phyloP scores from a whole-genome alignment of 2,113 vertebrate species.

The Gallinago paraguaiae region DNA sequence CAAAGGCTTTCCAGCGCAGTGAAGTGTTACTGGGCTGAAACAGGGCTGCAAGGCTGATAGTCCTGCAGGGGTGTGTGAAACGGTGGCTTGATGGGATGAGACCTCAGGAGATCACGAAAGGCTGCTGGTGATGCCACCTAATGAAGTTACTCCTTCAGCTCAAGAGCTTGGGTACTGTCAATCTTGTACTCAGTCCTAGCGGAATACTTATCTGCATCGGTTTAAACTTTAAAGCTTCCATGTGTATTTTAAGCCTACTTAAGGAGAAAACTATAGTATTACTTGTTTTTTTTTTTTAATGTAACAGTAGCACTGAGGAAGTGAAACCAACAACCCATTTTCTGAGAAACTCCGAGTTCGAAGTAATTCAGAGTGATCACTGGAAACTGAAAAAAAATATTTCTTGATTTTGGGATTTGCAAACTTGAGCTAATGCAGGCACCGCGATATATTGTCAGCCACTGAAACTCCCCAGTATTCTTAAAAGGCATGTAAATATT shows the following conservation, averaged over 20 bases:
- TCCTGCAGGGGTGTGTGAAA: not conserved
- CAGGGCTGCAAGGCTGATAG: not conserved
- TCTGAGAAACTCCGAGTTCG: not conserved
- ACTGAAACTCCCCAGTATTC: not conserved
- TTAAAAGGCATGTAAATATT: not conserved
- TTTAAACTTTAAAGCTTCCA: not conserved
- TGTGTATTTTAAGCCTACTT: not conserved
- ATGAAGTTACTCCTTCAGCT: not conserved
- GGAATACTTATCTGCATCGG: not conserved
- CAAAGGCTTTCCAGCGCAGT: not conserved
- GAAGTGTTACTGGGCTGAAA: not conserved
- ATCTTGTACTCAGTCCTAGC: not conserved
- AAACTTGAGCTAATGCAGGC: not conserved
- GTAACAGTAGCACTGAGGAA: not conserved
- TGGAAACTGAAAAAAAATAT: not conserved
- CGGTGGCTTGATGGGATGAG: rapidly evolving
- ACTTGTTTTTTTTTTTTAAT: not conserved
- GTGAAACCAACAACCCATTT: not conserved
- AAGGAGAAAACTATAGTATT: not conserved
- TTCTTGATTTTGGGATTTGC: not conserved
- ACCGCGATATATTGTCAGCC: not conserved
- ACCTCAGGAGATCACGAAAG: not conserved
- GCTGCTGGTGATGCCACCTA: not conserved
- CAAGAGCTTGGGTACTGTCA: not conserved
- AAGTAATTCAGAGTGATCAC: not conserved